Conservation (phyloP, 2,888 invertebrate species). For the Mythimna albipuncta region DNA sequence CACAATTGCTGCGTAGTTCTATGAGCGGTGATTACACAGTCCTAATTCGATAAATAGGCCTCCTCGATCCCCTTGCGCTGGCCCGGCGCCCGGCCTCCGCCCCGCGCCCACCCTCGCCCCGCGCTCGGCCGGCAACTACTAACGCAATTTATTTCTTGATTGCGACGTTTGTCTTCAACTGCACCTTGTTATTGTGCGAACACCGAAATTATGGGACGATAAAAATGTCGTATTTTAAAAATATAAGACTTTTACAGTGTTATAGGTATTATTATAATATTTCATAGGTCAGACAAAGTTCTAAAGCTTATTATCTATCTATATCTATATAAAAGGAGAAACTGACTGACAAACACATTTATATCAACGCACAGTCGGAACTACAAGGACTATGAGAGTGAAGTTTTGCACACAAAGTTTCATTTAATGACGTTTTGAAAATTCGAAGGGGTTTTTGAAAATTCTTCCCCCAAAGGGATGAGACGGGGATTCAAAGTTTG, state of each 20-base stretch:
- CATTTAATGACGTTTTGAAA: too few species aligned
- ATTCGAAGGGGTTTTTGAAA: too few species aligned
- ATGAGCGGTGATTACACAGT: conserved; percentile 85
- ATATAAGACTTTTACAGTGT: background rate
- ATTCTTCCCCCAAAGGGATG: too few species aligned
- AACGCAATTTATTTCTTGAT: conserved; percentile 84
- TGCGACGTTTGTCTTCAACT: conserved; percentile 80
- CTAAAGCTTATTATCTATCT: too few species aligned
- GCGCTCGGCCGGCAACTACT: conserved; percentile 66
- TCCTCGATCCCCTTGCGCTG: conserved; percentile 61
- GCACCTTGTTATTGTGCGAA: conserved; percentile 47
- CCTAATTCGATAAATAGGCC: conserved; percentile 86
- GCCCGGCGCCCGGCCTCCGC: conserved; percentile 44
- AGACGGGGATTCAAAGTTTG: too few species aligned
- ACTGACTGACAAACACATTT: too few species aligned
- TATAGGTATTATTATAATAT: background rate
- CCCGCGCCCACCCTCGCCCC: conserved; percentile 53
- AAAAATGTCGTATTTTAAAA: background rate
- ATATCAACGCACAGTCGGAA: too few species aligned
- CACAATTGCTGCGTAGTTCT: conserved; percentile 73
- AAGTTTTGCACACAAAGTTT: too few species aligned
- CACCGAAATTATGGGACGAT: conserved; percentile 21
- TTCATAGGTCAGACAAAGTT: background rate
- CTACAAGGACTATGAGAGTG: too few species aligned
- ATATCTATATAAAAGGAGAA: too few species aligned